A percentile compares a stretch with the other conserved stretches of the same genome.
phyloP scores from a whole-genome alignment of 2,888 invertebrate species.

The Troilus luridus region DNA sequence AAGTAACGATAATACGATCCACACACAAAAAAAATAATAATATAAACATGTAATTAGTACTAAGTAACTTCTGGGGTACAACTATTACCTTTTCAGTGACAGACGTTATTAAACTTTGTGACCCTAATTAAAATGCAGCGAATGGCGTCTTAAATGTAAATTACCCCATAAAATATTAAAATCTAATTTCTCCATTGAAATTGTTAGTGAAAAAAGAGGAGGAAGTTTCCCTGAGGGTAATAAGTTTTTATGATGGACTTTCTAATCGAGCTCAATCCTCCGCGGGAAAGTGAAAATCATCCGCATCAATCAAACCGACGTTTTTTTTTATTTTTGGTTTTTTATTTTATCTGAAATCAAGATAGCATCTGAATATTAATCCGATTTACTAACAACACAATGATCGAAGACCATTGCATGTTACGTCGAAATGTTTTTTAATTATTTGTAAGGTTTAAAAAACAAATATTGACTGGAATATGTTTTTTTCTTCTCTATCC shows the following conservation, averaged over 20 bases:
- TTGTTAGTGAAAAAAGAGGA: not conserved
- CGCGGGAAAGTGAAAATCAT: not conserved
- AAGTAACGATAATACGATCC: no score
- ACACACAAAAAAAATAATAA: no score
- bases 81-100: no score
- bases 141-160: not conserved
- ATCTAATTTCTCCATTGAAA: not conserved
- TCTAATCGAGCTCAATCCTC: not conserved
- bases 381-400: no score
- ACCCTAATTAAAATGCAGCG: not conserved
- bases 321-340: not conserved
- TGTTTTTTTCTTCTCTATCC: no score
- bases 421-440: no score
- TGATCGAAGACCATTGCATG: no score
- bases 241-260: constrained; percentile 2
- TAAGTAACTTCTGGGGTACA: no score
- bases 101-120: not conserved
- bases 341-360: not conserved
- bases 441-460: no score
- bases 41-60: no score
- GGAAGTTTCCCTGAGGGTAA: not conserved
- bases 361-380: not conserved
- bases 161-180: not conserved
- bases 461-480: no score
- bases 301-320: not conserved